phyloP scores from a whole-genome alignment of 2,113 vertebrate species.

The Pitta sordida region DNA sequence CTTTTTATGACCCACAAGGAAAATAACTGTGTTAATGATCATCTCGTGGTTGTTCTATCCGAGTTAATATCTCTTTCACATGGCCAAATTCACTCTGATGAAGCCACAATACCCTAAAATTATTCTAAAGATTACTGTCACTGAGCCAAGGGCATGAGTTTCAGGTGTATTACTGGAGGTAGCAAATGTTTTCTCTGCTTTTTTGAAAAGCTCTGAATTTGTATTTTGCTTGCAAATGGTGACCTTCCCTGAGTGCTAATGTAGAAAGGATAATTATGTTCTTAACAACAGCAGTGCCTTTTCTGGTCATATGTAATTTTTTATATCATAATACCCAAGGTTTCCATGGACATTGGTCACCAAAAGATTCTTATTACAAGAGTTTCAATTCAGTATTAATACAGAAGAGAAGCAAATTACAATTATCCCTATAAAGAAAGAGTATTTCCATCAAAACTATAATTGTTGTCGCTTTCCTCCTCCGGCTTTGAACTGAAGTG shows the following conservation, averaged over 20 bases:
- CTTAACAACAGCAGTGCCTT: background rate
- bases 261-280: background rate
- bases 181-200: background rate
- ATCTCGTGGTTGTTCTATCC: background rate
- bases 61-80: background rate
- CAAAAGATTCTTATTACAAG: background rate
- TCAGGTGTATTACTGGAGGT: background rate
- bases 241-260: background rate
- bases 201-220: background rate
- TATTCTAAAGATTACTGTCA: background rate
- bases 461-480: background rate
- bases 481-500: background rate
- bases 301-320: background rate
- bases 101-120: background rate
- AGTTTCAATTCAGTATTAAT: background rate
- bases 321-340: background rate
- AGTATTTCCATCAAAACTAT: background rate
- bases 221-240: background rate
- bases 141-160: background rate
- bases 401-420: fast-evolving
- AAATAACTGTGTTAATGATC: background rate
- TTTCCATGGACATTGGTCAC: background rate
- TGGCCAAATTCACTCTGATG: background rate
- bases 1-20: background rate
- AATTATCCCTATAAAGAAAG: background rate